phyloP scores from a whole-genome alignment of 2,888 invertebrate genomes.

The Drosophila tripunctata region DNA sequence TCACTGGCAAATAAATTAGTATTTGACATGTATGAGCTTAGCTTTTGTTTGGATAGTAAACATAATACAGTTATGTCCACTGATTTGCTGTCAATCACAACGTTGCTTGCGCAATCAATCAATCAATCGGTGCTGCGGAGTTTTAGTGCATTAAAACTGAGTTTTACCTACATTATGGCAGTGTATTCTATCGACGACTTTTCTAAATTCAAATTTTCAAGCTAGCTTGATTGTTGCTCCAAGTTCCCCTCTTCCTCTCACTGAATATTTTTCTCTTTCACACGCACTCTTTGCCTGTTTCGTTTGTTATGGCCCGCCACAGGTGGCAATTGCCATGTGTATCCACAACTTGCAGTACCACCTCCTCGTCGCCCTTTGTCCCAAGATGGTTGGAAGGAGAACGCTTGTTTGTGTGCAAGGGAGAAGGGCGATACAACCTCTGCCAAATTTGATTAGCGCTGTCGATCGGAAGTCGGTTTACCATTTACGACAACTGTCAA shows the following conservation, averaged over 20 bases:
- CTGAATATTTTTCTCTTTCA: not conserved
- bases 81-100: not conserved
- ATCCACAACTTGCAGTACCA: constrained; percentile 40
- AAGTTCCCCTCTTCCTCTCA: not conserved
- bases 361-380: not conserved
- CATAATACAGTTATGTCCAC: too few relatives aligned
- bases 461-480: constrained; percentile 65
- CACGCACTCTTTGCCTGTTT: not conserved
- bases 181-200: not conserved
- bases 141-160: too few relatives aligned
- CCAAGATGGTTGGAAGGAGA: not conserved
- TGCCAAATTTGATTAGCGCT: constrained; percentile 55
- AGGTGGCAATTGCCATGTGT: constrained; percentile 72
- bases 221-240: not conserved
- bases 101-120: not conserved
- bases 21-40: too few relatives aligned
- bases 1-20: too few relatives aligned
- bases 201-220: not conserved
- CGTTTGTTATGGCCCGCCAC: constrained; percentile 42
- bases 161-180: not conserved
- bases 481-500: constrained; percentile 71
- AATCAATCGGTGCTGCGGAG: too few relatives aligned
- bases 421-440: constrained; percentile 1
- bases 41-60: too few relatives aligned
- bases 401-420: not conserved